phyloP scores from a whole-genome alignment of 2,797 vertebrate species.

The Mico argentatus region DNA sequence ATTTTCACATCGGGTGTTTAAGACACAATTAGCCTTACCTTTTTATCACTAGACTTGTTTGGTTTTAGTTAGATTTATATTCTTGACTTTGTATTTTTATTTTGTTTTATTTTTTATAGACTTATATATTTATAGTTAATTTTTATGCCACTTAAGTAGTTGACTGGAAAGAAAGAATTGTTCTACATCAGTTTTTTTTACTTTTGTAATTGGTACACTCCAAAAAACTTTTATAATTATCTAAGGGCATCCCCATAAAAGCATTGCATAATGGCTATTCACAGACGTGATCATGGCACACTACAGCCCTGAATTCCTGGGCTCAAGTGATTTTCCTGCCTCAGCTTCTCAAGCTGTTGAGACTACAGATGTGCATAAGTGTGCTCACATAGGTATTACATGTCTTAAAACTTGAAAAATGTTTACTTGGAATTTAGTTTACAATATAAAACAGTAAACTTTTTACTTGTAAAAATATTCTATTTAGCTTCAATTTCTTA shows the following conservation, averaged over 20 bases:
- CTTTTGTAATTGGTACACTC: slow-evolving; percentile 14
- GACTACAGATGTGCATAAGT: background rate
- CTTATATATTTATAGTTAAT: background rate
- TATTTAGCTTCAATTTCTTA: slow-evolving; percentile 26
- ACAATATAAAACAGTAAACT: slow-evolving; percentile 8
- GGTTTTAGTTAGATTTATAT: background rate
- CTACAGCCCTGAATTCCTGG: background rate
- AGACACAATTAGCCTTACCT: background rate
- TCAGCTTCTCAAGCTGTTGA: background rate
- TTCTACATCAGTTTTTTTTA: slow-evolving; percentile 31
- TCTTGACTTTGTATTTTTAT: background rate
- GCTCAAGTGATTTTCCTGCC: background rate
- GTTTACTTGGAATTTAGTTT: slow-evolving; percentile 14
- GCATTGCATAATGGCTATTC: background rate
- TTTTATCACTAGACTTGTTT: background rate
- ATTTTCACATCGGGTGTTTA: background rate
- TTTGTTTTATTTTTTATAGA: too few species aligned
- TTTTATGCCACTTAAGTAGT: background rate
- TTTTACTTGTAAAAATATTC: background rate
- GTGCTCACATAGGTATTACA: background rate
- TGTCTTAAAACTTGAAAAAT: slow-evolving; percentile 46
- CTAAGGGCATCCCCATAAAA: background rate
- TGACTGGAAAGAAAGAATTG: background rate
- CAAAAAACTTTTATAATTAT: slow-evolving; percentile 18
- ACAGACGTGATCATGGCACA: background rate